Evolutionary conservation across 2,113 vertebrate species (phyloP), one percentile per base, ranked within the genome.

Genomic region (Alosa alosa): DNA sequence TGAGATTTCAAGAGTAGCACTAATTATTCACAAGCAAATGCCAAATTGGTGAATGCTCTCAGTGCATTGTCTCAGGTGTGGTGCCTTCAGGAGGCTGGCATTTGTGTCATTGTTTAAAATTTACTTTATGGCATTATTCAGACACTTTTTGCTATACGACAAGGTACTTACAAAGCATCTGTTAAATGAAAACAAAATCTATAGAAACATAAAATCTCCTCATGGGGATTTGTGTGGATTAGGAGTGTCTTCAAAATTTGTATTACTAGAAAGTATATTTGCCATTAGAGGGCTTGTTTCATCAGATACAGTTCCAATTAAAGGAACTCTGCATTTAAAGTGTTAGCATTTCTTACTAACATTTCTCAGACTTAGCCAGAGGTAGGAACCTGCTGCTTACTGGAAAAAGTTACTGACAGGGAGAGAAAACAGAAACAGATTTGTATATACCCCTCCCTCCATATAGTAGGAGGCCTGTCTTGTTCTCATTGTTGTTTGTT

Each of bases 401-500:
- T 57, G 13, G 20, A 57, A 57, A 11, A 57, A 57, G 15, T 57
- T 15, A 18, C 55, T 18, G 20, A 18, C 55, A 57, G 55, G 55
- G 55, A 44, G 41, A 44, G 41, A 44, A 44, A 44, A 44, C 41
- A 6, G 18, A 60, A 60, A 22, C 13, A 50, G 49, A 52, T 9
- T 15, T 13, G 1, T 31, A 31, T 52, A 17, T 52, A 52, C 50
- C 15, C 3, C 52, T 57, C 15, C 3, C 52, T 57, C 20, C 17
- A 20, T 57, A 57, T 20, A 20, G 0, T 20, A 20, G 52, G 17
- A 0, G 17, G 17, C 52, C 20, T 57, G 84, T 86, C 83, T 78
- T 3, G 85, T 83, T 84, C 64, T 88, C 81, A 84, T 87, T 85
- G 86, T 88, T 85, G 55, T 82, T 82, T 84, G 82, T 87, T 90